Conservation (phyloP, 2,113 vertebrate species). For the Tympanuchus pallidicinctus region DNA sequence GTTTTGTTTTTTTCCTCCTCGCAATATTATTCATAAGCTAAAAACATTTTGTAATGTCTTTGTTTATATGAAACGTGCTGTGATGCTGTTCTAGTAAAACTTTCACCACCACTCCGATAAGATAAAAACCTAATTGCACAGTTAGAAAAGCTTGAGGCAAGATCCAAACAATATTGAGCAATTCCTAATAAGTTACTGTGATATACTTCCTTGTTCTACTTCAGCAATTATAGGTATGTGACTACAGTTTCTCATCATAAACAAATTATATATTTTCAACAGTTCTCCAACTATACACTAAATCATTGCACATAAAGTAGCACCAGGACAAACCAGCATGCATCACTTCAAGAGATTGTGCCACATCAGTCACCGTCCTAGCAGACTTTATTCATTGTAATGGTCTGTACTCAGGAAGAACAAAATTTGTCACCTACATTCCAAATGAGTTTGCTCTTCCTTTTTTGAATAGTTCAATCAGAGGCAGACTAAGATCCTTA, state of each 20-base stretch:
- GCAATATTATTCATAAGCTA: not conserved
- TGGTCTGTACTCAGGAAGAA: not conserved
- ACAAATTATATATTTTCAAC: not conserved
- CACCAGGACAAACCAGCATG: not conserved
- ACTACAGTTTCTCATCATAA: not conserved
- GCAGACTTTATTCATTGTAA: not conserved
- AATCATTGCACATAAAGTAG: not conserved
- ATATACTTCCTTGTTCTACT: not conserved
- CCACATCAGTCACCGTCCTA: not conserved
- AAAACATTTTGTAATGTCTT: not conserved
- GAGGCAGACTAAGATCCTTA: not conserved
- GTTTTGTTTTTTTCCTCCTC: not conserved
- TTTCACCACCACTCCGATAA: not conserved
- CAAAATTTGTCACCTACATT: not conserved
- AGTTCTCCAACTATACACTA: not conserved
- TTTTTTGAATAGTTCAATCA: not conserved
- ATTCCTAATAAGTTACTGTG: not conserved
- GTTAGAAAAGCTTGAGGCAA: not conserved
- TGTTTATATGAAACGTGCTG: not conserved
- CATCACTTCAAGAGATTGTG: not conserved
- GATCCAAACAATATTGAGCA: not conserved
- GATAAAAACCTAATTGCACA: not conserved
- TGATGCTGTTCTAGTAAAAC: not conserved
- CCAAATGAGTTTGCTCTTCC: not conserved
- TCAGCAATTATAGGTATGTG: not conserved